phyloP scores from a whole-genome alignment of 2,888 invertebrate species.

The Esperia sulphurella region DNA sequence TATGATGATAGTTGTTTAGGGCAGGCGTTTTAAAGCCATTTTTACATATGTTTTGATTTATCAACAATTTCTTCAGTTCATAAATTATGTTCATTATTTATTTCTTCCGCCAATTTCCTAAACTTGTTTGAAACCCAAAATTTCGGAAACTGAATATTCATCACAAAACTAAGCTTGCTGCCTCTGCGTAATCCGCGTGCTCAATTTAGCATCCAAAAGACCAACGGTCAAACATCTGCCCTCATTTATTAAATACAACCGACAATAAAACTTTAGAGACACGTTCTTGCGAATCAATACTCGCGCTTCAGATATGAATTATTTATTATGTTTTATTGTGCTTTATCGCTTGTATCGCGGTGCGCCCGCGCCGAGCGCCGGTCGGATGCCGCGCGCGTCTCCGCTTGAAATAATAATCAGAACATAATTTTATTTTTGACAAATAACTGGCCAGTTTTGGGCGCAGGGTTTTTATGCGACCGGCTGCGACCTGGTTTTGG shows the following conservation, averaged over 20 bases:
- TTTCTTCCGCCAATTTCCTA: no score
- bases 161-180: no score
- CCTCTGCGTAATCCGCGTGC: no score
- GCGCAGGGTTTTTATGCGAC: slow-evolving; percentile 46
- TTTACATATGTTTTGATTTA: no score
- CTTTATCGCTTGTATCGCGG: slow-evolving; percentile 68
- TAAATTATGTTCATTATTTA: no score
- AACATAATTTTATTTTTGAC: slow-evolving; percentile 74
- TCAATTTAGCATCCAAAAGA: no score
- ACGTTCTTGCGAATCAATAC: slow-evolving; percentile 77
- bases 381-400: slow-evolving; percentile 44
- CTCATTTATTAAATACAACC: slow-evolving; percentile 69
- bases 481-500: slow-evolving; percentile 20
- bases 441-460: slow-evolving; percentile 65
- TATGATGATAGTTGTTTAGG: no score
- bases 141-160: no score
- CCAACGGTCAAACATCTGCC: slow-evolving; percentile 53
- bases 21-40: no score
- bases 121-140: no score
- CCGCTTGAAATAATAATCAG: slow-evolving; percentile 71
- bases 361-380: slow-evolving; percentile 14
- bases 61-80: no score
- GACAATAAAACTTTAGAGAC: slow-evolving; percentile 75
- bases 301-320: slow-evolving; percentile 63
- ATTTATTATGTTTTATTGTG: slow-evolving; percentile 76